phyloP scores from a whole-genome alignment of 1,140 invertebrate species.

The Euglossa dilemma region DNA sequence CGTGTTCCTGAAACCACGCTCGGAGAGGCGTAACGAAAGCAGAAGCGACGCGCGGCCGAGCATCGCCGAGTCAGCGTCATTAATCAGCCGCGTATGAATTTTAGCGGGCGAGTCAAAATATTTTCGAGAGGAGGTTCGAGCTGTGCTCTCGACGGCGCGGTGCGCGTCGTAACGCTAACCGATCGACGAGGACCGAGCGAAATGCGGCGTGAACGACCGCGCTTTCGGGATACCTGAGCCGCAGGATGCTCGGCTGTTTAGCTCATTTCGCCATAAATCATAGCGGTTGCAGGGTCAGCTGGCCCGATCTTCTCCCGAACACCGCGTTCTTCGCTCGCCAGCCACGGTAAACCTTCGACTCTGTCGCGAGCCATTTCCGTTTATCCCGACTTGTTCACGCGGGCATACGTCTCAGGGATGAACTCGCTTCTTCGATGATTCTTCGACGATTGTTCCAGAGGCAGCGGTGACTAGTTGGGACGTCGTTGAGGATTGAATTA shows the following conservation, averaged over 20 bases:
- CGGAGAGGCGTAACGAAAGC: neutral
- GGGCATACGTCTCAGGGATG: neutral
- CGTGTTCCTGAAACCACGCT: neutral
- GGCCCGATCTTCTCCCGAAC: conserved; percentile 61
- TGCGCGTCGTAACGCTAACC: conserved; percentile 36
- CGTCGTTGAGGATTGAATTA: no score
- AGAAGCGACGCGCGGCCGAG: neutral
- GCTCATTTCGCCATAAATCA: conserved; percentile 74
- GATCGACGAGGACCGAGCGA: conserved; percentile 38
- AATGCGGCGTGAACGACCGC: conserved; percentile 67
- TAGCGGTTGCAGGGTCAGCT: conserved; percentile 73
- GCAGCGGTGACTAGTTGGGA: neutral
- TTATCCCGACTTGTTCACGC: no score
- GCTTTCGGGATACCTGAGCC: conserved; percentile 70
- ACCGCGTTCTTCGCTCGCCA: conserved; percentile 62
- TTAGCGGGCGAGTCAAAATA: conserved; percentile 73
- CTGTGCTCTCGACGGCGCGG: conserved; percentile 3
- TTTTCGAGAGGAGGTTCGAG: conserved; percentile 70
- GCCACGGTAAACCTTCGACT: conserved; percentile 61
- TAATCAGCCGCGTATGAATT: conserved; percentile 56
- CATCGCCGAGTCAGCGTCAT: conserved; percentile 24
- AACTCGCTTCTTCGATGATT: neutral
- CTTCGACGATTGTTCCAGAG: neutral
- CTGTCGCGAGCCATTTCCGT: conserved; percentile 44
- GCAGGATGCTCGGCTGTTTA: conserved; percentile 68